Evolutionary conservation across 2,888 invertebrate genomes (phyloP), one percentile per base, ranked within the genome.

Genomic region (Athalia cordata): DNA sequence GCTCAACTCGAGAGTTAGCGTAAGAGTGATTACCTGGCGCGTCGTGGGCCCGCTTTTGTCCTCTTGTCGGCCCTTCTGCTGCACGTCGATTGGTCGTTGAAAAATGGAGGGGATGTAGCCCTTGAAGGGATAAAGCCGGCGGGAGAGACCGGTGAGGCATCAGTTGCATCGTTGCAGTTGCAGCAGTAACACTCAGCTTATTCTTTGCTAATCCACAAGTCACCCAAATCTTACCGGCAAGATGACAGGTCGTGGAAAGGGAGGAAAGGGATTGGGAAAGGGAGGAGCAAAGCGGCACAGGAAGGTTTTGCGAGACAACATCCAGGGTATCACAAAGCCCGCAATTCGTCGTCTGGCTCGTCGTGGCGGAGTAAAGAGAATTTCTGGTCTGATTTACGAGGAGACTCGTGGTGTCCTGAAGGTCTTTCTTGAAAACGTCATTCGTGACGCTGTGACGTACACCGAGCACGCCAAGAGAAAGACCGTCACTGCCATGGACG

Each of bases 251-350:
- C 94, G 95, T 80, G 95, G 95, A 80, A 95, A 95, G 92, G 95
- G 95, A 87, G 94, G 95, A 78, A 95, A 95, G 91, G 95, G 95
- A 80, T 91, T 95, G 78, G 95, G 95, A 78, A 95, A 96, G 90
- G 95, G 95, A 82, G 96, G 95, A 80, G 96, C 96, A 52, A 96
- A 96, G 90, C 95, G 96, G 82, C 96, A 96, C 91, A 92, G 96
- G 80, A 96, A 96, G 89, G 95, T 96, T 1, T 88, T 95, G 8
- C 92, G 95, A 80, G 95, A 96, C 88, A 95, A 95, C 87, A 95
- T 95, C 89, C 95, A 95, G 85, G 95, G 95, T 50, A 95, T 96
- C 81, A 95, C 95, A 0, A 95, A 95, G 82, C 95, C 96, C 0
- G 95, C 95, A 90, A 91, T 90, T 82, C 89, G 90, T 83, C 90